Evolutionary conservation across 2,113 vertebrate genomes (phyloP).

Genomic region (Myxocyprinus asiaticus): DNA sequence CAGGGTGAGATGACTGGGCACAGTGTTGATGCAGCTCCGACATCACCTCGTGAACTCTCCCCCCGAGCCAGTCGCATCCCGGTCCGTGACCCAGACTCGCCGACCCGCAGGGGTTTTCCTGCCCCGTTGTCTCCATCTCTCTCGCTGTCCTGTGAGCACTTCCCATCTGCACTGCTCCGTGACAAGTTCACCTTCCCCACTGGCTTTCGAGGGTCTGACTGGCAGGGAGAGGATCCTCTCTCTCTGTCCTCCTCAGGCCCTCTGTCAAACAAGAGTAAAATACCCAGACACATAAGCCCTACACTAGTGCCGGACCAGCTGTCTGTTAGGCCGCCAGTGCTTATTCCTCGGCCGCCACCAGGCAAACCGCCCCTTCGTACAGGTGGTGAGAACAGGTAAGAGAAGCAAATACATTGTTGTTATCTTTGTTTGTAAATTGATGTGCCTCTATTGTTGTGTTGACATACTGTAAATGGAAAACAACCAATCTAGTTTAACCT

Average conservation of each 20-base stretch:
- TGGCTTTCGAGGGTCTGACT: slow-evolving; percentile 77
- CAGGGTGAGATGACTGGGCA: slow-evolving; percentile 63
- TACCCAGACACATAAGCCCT: slow-evolving; percentile 88
- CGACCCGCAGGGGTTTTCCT: slow-evolving; percentile 85
- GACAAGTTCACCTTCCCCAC: slow-evolving; percentile 85
- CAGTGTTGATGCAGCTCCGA: slow-evolving; percentile 60
- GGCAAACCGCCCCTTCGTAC: slow-evolving; percentile 87
- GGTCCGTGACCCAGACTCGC: slow-evolving; percentile 82
- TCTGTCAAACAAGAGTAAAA: slow-evolving; percentile 85
- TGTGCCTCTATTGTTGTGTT: too few species aligned
- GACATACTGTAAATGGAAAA: too few species aligned
- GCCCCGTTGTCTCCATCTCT: slow-evolving; percentile 79
- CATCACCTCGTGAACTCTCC: slow-evolving; percentile 67
- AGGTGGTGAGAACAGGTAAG: slow-evolving; percentile 88
- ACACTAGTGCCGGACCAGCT: slow-evolving; percentile 83
- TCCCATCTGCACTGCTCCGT: slow-evolving; percentile 81
- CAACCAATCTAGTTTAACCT: too few species aligned
- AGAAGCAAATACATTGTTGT: not conserved
- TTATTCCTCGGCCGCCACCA: slow-evolving; percentile 90
- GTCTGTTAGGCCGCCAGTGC: slow-evolving; percentile 68
- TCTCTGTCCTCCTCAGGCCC: slow-evolving; percentile 82
- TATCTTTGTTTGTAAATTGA: too few species aligned
- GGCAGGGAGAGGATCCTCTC: slow-evolving; percentile 81
- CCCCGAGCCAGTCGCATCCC: slow-evolving; percentile 91
- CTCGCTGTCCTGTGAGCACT: slow-evolving; percentile 85